Evolutionary conservation across 2,888 invertebrate genomes (phyloP).

Genomic region (Cheilosia vulpina): DNA sequence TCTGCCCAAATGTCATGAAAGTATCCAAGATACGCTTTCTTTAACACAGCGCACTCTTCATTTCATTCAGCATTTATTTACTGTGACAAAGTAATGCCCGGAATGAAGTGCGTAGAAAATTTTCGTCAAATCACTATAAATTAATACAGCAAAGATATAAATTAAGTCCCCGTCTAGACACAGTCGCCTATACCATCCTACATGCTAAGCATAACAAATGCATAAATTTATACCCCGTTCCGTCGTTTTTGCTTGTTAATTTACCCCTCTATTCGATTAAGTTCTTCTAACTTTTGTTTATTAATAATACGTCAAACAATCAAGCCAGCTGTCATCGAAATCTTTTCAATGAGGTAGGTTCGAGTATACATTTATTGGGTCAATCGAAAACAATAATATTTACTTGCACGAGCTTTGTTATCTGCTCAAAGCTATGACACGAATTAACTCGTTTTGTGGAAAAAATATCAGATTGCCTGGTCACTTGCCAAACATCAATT

Average conservation of each 20-base stretch:
- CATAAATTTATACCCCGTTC: neutral
- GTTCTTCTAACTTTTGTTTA: too few species aligned
- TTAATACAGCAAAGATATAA: neutral
- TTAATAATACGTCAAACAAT: too few species aligned
- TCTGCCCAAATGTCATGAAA: too few species aligned
- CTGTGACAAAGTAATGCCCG: too few species aligned
- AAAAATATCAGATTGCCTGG: slow-evolving; percentile 6
- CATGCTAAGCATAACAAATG: neutral
- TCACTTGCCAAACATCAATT: slow-evolving; percentile 53
- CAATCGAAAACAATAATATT: slow-evolving; percentile 26
- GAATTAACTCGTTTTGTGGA: slow-evolving; percentile 12
- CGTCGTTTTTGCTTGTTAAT: neutral
- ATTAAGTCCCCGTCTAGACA: neutral
- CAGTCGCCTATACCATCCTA: too few species aligned
- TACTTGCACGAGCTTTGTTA: slow-evolving; percentile 4
- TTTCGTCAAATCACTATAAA: neutral
- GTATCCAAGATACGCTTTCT: too few species aligned
- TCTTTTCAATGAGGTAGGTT: slow-evolving; percentile 11
- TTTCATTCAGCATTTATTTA: too few species aligned
- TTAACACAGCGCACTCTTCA: too few species aligned
- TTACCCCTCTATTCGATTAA: too few species aligned
- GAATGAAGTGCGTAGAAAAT: neutral
- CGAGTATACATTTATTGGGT: neutral
- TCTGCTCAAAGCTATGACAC: slow-evolving; percentile 19
- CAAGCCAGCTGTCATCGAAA: neutral